Base-by-base conservation (phyloP, 2,888 invertebrate genomes). In the Bruchidius siliquastri region DNA sequence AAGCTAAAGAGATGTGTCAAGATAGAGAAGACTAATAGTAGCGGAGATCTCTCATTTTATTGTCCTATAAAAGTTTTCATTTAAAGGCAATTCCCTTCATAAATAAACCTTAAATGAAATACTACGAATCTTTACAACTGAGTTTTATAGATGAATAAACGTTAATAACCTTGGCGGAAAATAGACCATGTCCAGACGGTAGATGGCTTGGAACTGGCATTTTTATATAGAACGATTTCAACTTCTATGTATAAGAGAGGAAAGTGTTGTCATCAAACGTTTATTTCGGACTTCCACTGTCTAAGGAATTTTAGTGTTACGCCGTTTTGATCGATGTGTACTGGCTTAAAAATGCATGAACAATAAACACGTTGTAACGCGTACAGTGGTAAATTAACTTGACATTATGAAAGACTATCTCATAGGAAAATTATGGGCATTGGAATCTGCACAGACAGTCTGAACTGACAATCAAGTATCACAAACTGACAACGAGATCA, bases 1-100 rank as follows among this genome's bases (percentile, higher is more conserved):
- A 79, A 79, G 78, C 79, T 78, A 77, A 78, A 78, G 75, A 79
- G 79, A 79, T 79, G 77, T 79, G 79, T 79, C 79, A 79, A 78
- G 79, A 79, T 79, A 79, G 75, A 76, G 76, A 79, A 79, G 79
- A 79, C 79, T 79, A 79, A 79, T 79, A 79, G 79, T 77, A 73
- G 73, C 75, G 73, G 75, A 77, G 78, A 78, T 79, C 77, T 78
- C 76, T 79, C 77, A 76, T 78, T 77, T 79, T 78, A 79, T 79
- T 79, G 77, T 77, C 74, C 75, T 22, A 73, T 73, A 76, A 76
- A 75, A 77, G 73, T 77, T 77, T 75, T 77, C 75, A 76, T 76
- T 76, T 75, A 74, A 73, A 75, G 73, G 72, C 75, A 74, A 76
- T 76, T 76, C 73, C 73, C 72, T 73, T 72, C 73, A 72, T 68